Percentiles rank a stretch among this genome's conserved stretches.
These are phyloP conservation scores for Lottia scabra DNA, from an alignment of 2,888 invertebrate genomes.

Conservation along the genomic window DNA sequence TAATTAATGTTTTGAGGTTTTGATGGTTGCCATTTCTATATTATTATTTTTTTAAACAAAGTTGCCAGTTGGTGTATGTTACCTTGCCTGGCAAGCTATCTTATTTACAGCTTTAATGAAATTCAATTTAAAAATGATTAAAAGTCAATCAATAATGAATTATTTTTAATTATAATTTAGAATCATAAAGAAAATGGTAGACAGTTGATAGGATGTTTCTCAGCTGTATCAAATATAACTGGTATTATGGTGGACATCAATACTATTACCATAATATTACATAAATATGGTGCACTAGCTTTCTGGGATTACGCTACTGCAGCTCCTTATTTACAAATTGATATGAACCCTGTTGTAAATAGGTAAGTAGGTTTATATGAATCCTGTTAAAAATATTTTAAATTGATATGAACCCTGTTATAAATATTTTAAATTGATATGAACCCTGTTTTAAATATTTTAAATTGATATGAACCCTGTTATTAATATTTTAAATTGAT, in stretches of 20 bases:
- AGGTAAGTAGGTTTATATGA: constrained; percentile 71
- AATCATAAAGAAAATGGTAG: constrained; percentile 69
- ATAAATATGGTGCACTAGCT: constrained; percentile 84
- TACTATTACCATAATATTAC: constrained; percentile 82
- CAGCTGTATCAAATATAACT: constrained; percentile 88
- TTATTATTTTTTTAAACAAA: too few relatives aligned
- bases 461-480: too few relatives aligned
- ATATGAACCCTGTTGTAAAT: constrained; percentile 85
- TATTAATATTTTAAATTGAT: too few relatives aligned
- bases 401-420: too few relatives aligned
- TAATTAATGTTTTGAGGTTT: too few relatives aligned
- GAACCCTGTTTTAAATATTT: background rate
- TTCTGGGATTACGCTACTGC: constrained; percentile 93
- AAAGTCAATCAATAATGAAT: too few relatives aligned
- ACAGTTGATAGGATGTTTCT: constrained; percentile 85
- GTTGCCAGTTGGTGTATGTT: too few relatives aligned
- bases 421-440: too few relatives aligned
- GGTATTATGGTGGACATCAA: constrained; percentile 88
- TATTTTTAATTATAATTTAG: constrained; percentile 31
- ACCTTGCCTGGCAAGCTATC: too few relatives aligned
- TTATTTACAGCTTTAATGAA: too few relatives aligned
- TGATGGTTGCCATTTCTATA: too few relatives aligned
- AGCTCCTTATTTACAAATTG: constrained; percentile 81
- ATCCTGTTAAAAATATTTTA: background rate
- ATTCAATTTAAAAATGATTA: too few relatives aligned